Percentiles rank a stretch among this genome's conserved stretches.
Conservation (phyloP, 1,140 invertebrate species). For the Drosophila simulans region DNA sequence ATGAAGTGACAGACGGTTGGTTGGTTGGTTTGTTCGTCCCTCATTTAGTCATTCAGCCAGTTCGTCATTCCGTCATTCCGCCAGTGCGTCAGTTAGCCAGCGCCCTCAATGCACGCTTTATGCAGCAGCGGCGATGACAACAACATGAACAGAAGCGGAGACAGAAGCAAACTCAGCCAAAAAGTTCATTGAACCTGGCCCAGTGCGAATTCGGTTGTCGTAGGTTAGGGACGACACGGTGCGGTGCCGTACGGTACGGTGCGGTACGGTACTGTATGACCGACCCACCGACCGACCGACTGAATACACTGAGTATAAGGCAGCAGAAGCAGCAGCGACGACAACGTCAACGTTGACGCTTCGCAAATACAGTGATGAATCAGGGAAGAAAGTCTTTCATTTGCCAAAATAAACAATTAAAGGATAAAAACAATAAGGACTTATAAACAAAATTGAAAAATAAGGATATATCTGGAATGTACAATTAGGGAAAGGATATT, state of each 20-base stretch:
- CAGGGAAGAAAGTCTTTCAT: neutral
- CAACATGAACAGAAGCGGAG: constrained; percentile 47
- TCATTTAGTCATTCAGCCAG: constrained; percentile 46
- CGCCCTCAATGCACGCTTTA: constrained; percentile 80
- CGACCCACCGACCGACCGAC: constrained; percentile 61
- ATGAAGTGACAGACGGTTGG: constrained; percentile 41
- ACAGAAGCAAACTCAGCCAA: constrained; percentile 66
- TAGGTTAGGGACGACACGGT: constrained; percentile 56
- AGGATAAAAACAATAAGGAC: neutral
- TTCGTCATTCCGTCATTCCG: constrained; percentile 38
- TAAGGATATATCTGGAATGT: neutral
- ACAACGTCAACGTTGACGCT: constrained; percentile 48
- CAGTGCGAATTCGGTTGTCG: constrained; percentile 82
- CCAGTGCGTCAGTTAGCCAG: constrained; percentile 54
- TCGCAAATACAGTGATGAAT: constrained; percentile 64
- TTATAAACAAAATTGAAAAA: neutral
- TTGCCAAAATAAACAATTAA: neutral
- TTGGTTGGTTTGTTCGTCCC: constrained; percentile 3
- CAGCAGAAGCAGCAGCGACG: constrained; percentile 11
- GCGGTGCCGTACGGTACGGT: constrained; percentile 3
- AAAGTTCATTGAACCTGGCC: constrained; percentile 82
- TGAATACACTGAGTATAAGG: constrained; percentile 33
- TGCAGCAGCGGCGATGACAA: constrained; percentile 65
- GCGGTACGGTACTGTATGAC: constrained; percentile 22
- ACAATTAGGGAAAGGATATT: too few relatives aligned